Evolutionary conservation across 2,888 invertebrate genomes (phyloP), one percentile per base, ranked within the genome.

Genomic region (Brenthis ino): DNA sequence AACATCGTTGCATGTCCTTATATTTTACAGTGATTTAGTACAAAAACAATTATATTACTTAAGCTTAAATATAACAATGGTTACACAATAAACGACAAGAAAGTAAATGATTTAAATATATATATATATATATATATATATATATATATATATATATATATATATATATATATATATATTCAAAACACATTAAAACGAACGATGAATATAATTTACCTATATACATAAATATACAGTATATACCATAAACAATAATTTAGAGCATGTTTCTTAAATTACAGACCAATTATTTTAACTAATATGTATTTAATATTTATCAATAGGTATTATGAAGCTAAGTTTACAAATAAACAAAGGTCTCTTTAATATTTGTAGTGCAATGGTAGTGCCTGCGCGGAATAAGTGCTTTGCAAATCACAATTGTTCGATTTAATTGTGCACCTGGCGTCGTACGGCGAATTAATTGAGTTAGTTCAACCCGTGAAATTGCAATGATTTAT

Each of bases 371-470:
- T 64, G 54, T 57, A 70, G 63, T 65, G 64, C 63, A 66, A 53
- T 47, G 67, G 65, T 63, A 37, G 48, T 66, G 72, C 64, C 54
- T 65, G 65, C 55, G 28, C 58, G 68, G 72, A 65, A 68, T 67
- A 67, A 72, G 65, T 72, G 68, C 68, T 60, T 61, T 12, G 64
- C 64, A 68, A 70, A 72, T 68, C 55, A 57, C 70, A 70, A 71
- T 70, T 72, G 68, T 68, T 68, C 68, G 70, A 66, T 70, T 70
- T 68, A 70, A 68, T 72, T 70, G 65, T 67, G 68, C 72, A 72
- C 70, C 72, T 70, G 70, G 70, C 70, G 66, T 63, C 33, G 51
- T 65, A 70, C 65, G 51, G 64, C 57, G 64, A 60, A 72, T 70
- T 72, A 65, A 70, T 72, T 68, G 65, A 70, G 65, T 69, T 72